Base-by-base conservation (phyloP, 2,113 vertebrate species). In the Myiozetetes cayanensis region DNA sequence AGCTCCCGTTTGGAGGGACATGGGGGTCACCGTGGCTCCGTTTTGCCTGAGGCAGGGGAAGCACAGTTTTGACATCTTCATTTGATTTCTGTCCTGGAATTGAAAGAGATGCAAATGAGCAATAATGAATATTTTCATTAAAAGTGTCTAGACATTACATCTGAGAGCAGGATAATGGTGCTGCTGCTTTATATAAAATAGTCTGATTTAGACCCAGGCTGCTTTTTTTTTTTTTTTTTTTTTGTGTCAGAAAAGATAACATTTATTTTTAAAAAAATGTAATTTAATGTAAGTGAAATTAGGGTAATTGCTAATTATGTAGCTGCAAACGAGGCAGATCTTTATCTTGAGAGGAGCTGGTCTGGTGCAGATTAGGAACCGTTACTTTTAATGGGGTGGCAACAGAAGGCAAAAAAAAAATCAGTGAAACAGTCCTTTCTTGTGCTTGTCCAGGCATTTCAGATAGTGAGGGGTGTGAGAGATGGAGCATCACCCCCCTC, bases 101-200 rank as follows among this genome's bases (percentile, higher is more conserved):
- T 83, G 70, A 87, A 92, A 96, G 90, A 53, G 47, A 95, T 95
- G 88, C 80, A 94, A 95, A 96, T 96, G 39, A 94, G 73, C 58
- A 87, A 49, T 91, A 96, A 93, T 92, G 90, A 93, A 71, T 96
- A 81, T 96, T 95, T 95, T 96, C 90, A 96, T 93, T 92, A 23
- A 17, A 88, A 88, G 41, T 65, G 89, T 86, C 90, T 92, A 87
- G 94, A 88, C 76, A 2, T 79, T 37, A 4, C 55, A 86, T 72
- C 78, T 65, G 86, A 43, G 90, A 91, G 75, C 33, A 73, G 73
- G 47, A 72, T 93, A 93, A 94, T 59, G 87, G 58, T 66, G 90
- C 21, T 62, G 92, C 76, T 67, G 47, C 65, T 91, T 77, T 71
- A 68, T 84, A 12, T 66, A 55, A 53, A 85, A 79, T 25, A 89